These are phyloP conservation scores for Lucinisca nassula DNA, from an alignment of 2,888 invertebrate genomes.

Conservation along the genomic window DNA sequence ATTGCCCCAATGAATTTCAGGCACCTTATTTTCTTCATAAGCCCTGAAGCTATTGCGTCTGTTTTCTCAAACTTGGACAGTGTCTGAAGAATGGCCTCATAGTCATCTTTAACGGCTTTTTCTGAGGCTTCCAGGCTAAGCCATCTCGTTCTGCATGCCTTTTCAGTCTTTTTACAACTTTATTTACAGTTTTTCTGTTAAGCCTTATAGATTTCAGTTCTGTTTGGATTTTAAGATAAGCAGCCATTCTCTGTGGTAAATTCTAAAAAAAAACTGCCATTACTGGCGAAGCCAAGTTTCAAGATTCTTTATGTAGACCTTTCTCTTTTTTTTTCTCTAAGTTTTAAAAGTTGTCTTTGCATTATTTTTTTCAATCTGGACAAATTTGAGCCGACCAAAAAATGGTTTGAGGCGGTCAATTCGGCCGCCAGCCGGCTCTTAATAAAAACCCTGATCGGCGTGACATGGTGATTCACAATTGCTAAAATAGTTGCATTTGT, in stretches of 20 bases:
- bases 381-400: neutral
- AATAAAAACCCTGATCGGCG: constrained; percentile 4
- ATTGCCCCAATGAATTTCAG: constrained; percentile 48
- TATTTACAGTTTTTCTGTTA: neutral
- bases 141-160: constrained; percentile 60
- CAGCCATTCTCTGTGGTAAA: constrained; percentile 60
- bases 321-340: constrained; percentile 29
- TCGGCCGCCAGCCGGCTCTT: constrained; percentile 8
- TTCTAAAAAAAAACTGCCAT: constrained; percentile 64
- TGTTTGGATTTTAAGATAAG: constrained; percentile 45
- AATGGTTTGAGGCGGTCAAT: constrained; percentile 11
- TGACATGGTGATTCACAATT: too few species aligned
- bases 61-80: constrained; percentile 6
- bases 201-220: constrained; percentile 32
- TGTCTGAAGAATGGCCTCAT: constrained; percentile 38
- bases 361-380: neutral
- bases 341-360: too few species aligned
- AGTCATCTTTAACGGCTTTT: constrained; percentile 29
- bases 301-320: constrained; percentile 52
- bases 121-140: constrained; percentile 47
- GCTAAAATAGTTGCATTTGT: too few species aligned
- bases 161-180: constrained; percentile 52
- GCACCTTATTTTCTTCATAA: constrained; percentile 30
- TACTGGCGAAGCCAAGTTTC: constrained; percentile 50
- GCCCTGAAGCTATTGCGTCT: constrained; percentile 38